Conservation (phyloP, 1,140 invertebrate species). For the Drosophila parvula region DNA sequence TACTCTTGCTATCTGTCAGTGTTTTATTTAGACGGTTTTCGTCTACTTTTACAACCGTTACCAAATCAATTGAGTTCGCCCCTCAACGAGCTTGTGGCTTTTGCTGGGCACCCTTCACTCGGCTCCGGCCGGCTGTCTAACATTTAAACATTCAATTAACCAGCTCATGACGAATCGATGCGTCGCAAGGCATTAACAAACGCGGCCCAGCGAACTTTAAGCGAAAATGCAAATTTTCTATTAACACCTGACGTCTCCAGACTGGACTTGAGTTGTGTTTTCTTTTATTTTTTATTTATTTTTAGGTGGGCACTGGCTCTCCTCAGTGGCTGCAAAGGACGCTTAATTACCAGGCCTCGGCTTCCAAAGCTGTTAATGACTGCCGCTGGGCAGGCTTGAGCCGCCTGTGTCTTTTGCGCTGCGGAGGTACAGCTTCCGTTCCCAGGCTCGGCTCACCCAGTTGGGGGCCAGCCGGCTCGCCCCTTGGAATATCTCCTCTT, state of each 20-base stretch:
- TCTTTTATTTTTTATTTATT: neutral
- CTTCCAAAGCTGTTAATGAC: slow-evolving; percentile 65
- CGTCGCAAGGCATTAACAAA: slow-evolving; percentile 22
- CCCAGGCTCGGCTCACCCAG: slow-evolving; percentile 53
- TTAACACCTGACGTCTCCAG: slow-evolving; percentile 50
- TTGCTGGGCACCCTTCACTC: slow-evolving; percentile 26
- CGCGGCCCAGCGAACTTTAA: slow-evolving; percentile 36
- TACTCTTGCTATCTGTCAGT: neutral
- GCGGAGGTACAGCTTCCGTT: slow-evolving; percentile 70
- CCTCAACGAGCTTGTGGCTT: slow-evolving; percentile 29
- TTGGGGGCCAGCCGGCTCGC: slow-evolving; percentile 8
- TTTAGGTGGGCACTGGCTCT: neutral
- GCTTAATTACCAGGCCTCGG: slow-evolving; percentile 58
- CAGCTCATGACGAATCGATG: slow-evolving; percentile 61
- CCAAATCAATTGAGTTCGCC: slow-evolving; percentile 46
- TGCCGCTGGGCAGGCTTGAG: slow-evolving; percentile 38
- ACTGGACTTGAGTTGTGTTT: neutral
- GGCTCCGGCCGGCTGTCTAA: slow-evolving; percentile 34
- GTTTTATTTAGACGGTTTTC: slow-evolving; percentile 9
- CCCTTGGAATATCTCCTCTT: slow-evolving; percentile 4
- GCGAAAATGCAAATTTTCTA: slow-evolving; percentile 59
- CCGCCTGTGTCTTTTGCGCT: slow-evolving; percentile 1
- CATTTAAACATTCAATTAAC: slow-evolving; percentile 66
- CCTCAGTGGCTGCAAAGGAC: slow-evolving; percentile 23
- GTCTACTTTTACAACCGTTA: slow-evolving; percentile 43